phyloP scores from a whole-genome alignment of 92 coral and sea anemone genomes.

The Porites rus region DNA sequence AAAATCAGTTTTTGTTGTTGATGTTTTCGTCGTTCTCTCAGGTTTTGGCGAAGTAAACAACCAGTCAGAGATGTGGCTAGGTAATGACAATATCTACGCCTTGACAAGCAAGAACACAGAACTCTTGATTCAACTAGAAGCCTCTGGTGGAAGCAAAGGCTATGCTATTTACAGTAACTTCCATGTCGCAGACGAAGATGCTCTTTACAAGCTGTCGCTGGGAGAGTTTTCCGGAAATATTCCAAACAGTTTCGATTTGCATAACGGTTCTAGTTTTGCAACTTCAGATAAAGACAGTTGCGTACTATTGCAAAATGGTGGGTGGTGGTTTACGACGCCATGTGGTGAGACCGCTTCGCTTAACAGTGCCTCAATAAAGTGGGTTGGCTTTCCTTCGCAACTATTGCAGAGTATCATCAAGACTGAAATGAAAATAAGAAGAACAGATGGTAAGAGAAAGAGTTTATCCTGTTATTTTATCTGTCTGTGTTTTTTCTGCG shows the following conservation, averaged over 20 bases:
- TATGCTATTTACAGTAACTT: slow-evolving; percentile 41
- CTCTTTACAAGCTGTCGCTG: not conserved
- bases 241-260: slow-evolving; percentile 11
- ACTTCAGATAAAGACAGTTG: not conserved
- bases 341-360: slow-evolving; percentile 16
- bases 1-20: no score
- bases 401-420: not conserved
- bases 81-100: slow-evolving; percentile 45
- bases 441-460: slow-evolving; percentile 39
- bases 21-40: not conserved
- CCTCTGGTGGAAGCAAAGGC: not conserved
- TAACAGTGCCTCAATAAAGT: not conserved
- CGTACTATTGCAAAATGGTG: not conserved
- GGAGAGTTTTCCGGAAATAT: slow-evolving; percentile 46
- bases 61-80: slow-evolving; percentile 61
- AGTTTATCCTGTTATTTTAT: no score
- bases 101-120: slow-evolving; percentile 47
- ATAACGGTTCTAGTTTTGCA: not conserved
- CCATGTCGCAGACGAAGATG: slow-evolving; percentile 13
- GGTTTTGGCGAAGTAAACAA: slow-evolving; percentile 53
- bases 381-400: slow-evolving; percentile 10
- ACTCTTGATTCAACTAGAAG: slow-evolving; percentile 37
- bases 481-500: no score
- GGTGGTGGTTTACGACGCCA: slow-evolving; percentile 22
- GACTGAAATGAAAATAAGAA: slow-evolving; percentile 64